Evolutionary conservation across 30 jellyfish, hydroid and myxozoan genomes (phyloP), one percentile per base, ranked within the genome.

Genomic region (Pseudorhiza aurosa): DNA sequence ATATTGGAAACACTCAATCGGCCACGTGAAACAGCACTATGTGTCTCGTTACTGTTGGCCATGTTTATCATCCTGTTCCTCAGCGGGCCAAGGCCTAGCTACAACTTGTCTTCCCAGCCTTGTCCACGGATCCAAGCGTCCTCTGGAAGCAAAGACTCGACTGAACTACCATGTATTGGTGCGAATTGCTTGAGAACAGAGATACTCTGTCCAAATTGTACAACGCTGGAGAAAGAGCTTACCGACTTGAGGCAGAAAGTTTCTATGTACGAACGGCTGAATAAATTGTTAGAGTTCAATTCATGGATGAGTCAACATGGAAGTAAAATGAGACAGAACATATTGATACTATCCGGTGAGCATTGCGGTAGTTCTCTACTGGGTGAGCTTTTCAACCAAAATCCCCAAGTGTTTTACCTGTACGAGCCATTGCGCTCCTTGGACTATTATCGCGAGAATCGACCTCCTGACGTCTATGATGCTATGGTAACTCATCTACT

Each of bases 261-360:
- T 11, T 95, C 97, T 15, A 94, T 94, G 99, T 94, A 94, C 46
- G 99, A 94, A 44, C 40, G 99, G 64, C 92, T 94, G 49, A 94
- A 94, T 67, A 94, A 88, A 71, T 63, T 94, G 64, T 62, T 94
- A 47, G 99, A 94, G 59, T 94, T 94, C 91, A 94, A 94, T 64
- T 94, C 99, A 22, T 94, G 99, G 99, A 94, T 94, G 99, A 94
- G 96, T 63, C 99, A 94, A 33, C 99, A 94, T 87, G 99, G 99
- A 15, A 87, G 96, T 78, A 94, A 94, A 77, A 87, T 88, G 96
- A 47, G 99, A 50, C 99, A 94, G 40, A 94, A 94, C 67, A 94
- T 94, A 37, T 74, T 94, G 75, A 94, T 94, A 12, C 59, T 94
- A 57, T 94, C 99, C 2, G 95, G 97, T 24, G 96, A 94, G 70